Percentiles rank a stretch among this genome's conserved stretches.
Evolutionary conservation across 2,888 invertebrate genomes (phyloP).

Genomic region (Tenodera sinensis): DNA sequence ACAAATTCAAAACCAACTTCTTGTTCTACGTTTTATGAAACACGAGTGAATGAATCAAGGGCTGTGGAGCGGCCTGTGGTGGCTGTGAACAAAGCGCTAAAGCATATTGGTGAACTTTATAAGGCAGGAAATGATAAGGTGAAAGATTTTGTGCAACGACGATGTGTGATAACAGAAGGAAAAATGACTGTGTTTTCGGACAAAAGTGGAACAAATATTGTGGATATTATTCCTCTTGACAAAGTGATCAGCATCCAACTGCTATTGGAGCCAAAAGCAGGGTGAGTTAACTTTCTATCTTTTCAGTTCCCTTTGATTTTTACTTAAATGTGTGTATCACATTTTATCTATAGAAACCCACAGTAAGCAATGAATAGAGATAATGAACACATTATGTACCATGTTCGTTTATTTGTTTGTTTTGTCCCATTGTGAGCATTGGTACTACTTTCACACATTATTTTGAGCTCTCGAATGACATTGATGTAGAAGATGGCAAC

Average conservation of each 20-base stretch:
- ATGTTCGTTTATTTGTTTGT: no score
- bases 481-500: no score
- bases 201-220: conserved; percentile 62
- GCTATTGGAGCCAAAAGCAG: conserved; percentile 52
- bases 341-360: no score
- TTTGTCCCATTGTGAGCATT: no score
- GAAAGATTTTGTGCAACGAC: conserved; percentile 71
- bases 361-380: no score
- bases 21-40: conserved; percentile 1
- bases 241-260: conserved; percentile 62
- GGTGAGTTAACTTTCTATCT: conserved; percentile 40
- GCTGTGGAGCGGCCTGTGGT: neutral
- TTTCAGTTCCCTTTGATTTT: no score
- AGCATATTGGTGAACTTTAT: conserved; percentile 55
- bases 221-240: conserved; percentile 67
- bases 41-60: neutral
- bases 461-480: no score
- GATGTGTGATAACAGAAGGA: conserved; percentile 67
- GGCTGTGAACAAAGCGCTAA: neutral
- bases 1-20: conserved; percentile 25
- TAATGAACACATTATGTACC: neutral
- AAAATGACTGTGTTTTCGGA: conserved; percentile 72
- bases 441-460: no score
- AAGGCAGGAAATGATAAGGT: conserved; percentile 45
- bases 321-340: no score